Conservation (phyloP, 1,140 invertebrate genomes). For the Papilio glaucus region DNA sequence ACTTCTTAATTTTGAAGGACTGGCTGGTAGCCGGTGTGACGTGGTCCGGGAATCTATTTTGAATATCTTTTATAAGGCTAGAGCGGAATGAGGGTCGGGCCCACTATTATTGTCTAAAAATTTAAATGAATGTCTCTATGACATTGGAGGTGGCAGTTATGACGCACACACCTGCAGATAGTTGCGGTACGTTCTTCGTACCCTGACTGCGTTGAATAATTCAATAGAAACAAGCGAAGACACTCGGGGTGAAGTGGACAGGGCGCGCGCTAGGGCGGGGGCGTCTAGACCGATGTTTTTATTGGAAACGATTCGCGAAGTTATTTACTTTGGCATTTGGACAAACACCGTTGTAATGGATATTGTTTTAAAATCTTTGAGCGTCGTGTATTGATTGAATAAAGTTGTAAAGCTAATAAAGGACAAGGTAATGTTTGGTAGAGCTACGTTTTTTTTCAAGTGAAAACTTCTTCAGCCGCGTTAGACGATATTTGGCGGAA, state of each 20-base stretch:
- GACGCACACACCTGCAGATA: conserved; percentile 1
- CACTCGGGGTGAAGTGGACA: conserved; percentile 30
- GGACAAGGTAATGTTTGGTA: too few relatives aligned
- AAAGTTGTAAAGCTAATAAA: background rate
- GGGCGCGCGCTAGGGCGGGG: conserved; percentile 1
- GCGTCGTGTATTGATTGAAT: background rate
- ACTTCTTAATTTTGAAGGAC: too few relatives aligned
- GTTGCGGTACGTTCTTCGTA: conserved; percentile 9
- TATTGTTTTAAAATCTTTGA: conserved; percentile 4
- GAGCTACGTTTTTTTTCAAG: too few relatives aligned
- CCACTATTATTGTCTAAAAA: background rate
- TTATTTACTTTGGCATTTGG: conserved; percentile 13
- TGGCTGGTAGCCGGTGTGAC: too few relatives aligned
- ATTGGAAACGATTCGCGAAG: conserved; percentile 33
- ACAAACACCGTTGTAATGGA: conserved; percentile 26
- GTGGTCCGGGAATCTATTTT: too few relatives aligned
- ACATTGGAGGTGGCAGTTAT: background rate
- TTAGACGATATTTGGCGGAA: too few relatives aligned
- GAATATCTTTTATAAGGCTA: too few relatives aligned
- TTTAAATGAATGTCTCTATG: background rate
- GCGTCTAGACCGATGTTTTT: conserved; percentile 38
- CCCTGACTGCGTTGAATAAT: conserved; percentile 29
- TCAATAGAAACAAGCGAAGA: conserved; percentile 37
- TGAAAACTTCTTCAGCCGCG: too few relatives aligned
- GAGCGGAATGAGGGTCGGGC: too few relatives aligned